Base-by-base conservation (phyloP, 2,797 vertebrate genomes). In the Hypotaenidia okinawae region DNA sequence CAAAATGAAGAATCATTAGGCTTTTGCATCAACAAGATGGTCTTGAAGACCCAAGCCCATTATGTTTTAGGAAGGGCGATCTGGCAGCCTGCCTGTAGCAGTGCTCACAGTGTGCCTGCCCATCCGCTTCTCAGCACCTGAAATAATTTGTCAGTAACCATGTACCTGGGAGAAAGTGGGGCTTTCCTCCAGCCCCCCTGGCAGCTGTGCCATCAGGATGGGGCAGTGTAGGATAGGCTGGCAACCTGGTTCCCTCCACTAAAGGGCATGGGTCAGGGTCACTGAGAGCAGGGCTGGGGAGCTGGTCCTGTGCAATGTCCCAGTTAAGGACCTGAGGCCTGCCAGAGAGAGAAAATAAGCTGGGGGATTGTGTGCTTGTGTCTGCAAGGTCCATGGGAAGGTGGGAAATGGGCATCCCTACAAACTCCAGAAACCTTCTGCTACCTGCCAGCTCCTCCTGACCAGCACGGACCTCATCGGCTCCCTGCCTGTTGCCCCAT, bases 381-480 rank as follows among this genome's bases (percentile, higher is more conserved):
- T 16, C 37, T 27, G 17, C 0, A 5, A 76, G 25, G 24, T 62
- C 0, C 6, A 18, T 24, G 51, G 33, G 30, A 79, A 64, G 10
- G 28, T 14, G 28, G 45, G 45, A 87, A 93, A 45, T 1, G 11
- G 28, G 3, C 7, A 59, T 32, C 4, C 16, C 23, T 15, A 47
- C 16, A 33, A 69, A 72, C 51, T 61, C 66, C 70, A 66, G 74
- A 78, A 89, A 45, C 3, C 23, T 15, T 75, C 62, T 58, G 51
- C 19, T 22, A 33, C 14, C 25, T 73, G 47, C 39, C 37, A 58
- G 21, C 21, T 10, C 37, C 19, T 86, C 27, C 14, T 35, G 47
- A 33, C 21, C 41, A 30, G 14, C 51, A n/a, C 1, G 2, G 43
- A 21, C 16, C 9, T 39, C 67, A 19, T 3, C 0, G 0, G 1